Evolutionary conservation across 92 coral and sea anemone species (phyloP), one percentile per base, ranked within the genome.

Genomic region (Porites lobata): DNA sequence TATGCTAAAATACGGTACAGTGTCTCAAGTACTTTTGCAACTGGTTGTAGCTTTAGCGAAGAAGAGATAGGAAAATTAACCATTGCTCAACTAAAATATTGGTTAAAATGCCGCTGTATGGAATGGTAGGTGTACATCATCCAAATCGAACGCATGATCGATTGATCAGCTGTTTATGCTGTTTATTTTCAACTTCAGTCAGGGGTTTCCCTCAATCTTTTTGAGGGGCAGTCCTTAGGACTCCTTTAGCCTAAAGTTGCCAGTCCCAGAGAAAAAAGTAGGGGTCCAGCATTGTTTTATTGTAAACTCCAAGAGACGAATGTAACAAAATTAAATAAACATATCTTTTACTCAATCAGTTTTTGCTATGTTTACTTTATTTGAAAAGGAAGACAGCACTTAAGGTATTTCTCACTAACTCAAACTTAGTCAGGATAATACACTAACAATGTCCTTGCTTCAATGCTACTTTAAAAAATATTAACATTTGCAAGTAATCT

Each of bases 141-240:
- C 47, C 47, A 5, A 38, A 5, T 38, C 3, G 22, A 21, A 21
- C 3, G 47, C 47, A 4, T 0, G 6, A 38, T 38, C 47, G 6
- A 38, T 38, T 5, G 6, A 38, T 38, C 47, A 38, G 47, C 47
- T 38, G 47, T 38, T 38, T 32, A 32, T 32, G 43, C 3, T 32
- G 43, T 32, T 38, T 38, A 38, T 4, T 38, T 38, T 38, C 47
- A 38, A 0, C 47, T 38, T 3, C 47, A 38, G 24, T 21, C 72
- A 21, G n/a, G 29, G 56, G 75, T 70, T 70, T 70, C 75, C 53
- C 57, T 38, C 75, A 70, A 70, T 29, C 9, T 43, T 70, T 70
- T 70, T 2, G 8, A 29, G 14, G 32, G 12, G 75, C 26, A 70
- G 52, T 70, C 75, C 56, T 53, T 70, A 32, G 18, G 1, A 70